Evolutionary conservation across 2,888 invertebrate genomes (phyloP).

Genomic region (Ophion ellenae): DNA sequence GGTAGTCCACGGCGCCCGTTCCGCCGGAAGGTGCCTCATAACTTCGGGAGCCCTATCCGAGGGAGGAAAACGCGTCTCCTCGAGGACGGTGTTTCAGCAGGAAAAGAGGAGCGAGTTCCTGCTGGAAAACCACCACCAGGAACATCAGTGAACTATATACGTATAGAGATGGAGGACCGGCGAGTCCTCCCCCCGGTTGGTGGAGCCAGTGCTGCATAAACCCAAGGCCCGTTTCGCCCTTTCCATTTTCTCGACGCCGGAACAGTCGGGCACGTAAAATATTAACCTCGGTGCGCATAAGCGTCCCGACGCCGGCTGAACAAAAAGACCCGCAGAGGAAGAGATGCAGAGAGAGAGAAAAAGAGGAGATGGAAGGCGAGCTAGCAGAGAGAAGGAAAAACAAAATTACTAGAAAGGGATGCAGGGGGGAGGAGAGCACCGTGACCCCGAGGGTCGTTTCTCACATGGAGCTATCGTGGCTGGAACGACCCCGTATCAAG

Average conservation of each 20-base stretch:
- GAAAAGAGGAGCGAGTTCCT: slow-evolving; percentile 63
- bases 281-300: slow-evolving; percentile 76
- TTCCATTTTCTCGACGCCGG: slow-evolving; percentile 81
- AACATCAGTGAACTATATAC: slow-evolving; percentile 46
- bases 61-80: slow-evolving; percentile 58
- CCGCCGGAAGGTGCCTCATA: slow-evolving; percentile 79
- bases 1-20: slow-evolving; percentile 76
- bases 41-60: slow-evolving; percentile 74
- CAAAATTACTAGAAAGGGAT: slow-evolving; percentile 62
- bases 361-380: slow-evolving; percentile 2
- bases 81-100: slow-evolving; percentile 36
- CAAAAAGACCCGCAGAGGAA: slow-evolving; percentile 53
- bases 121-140: slow-evolving; percentile 44
- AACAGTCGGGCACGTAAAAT: slow-evolving; percentile 80
- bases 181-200: slow-evolving; percentile 11
- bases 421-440: slow-evolving; percentile 53
- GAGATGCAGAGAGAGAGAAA: slow-evolving; percentile 14
- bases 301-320: slow-evolving; percentile 70
- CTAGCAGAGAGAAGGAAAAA: slow-evolving; percentile 44
- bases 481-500: slow-evolving; percentile 15
- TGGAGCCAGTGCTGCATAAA: slow-evolving; percentile 36
- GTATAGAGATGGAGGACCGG: slow-evolving; percentile 32
- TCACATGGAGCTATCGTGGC: slow-evolving; percentile 39
- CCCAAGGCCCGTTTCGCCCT: slow-evolving; percentile 66
- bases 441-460: slow-evolving; percentile 45